These are phyloP conservation scores for Drosophila neutralis DNA, from an alignment of 2,888 invertebrate genomes.

Conservation along the genomic window DNA sequence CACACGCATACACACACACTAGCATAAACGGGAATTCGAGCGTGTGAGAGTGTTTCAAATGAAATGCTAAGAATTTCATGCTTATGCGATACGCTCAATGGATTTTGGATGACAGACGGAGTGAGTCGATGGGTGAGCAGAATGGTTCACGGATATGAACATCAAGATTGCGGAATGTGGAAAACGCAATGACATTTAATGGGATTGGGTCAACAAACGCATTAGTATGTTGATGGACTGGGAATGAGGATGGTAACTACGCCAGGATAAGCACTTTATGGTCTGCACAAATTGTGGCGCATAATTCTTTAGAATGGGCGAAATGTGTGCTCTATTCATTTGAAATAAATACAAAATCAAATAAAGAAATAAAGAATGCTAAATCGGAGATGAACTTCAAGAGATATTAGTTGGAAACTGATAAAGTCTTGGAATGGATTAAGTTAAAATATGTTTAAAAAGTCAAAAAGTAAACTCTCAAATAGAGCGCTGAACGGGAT, in stretches of 20 bases:
- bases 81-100: constrained; percentile 55
- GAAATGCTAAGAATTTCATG: constrained; percentile 46
- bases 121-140: background rate
- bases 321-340: constrained; percentile 4
- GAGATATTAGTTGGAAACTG: background rate
- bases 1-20: background rate
- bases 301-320: constrained; percentile 21
- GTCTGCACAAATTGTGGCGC: constrained; percentile 19
- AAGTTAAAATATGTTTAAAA: background rate
- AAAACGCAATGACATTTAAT: constrained; percentile 33
- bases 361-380: background rate
- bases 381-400: no score
- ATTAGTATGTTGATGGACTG: constrained; percentile 25
- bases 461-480: background rate
- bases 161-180: constrained; percentile 13
- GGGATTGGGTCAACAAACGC: constrained; percentile 49
- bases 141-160: constrained; percentile 13
- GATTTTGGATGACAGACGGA: constrained; percentile 40
- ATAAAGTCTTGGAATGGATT: background rate
- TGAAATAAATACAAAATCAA: constrained; percentile 11
- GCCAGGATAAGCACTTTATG: constrained; percentile 19
- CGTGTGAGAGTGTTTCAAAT: constrained; percentile 21
- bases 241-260: constrained; percentile 2
- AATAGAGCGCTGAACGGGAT: background rate
- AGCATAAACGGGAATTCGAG: background rate